phyloP scores from a whole-genome alignment of 2,888 invertebrate species.

The Archaeoteleia sp. region DNA sequence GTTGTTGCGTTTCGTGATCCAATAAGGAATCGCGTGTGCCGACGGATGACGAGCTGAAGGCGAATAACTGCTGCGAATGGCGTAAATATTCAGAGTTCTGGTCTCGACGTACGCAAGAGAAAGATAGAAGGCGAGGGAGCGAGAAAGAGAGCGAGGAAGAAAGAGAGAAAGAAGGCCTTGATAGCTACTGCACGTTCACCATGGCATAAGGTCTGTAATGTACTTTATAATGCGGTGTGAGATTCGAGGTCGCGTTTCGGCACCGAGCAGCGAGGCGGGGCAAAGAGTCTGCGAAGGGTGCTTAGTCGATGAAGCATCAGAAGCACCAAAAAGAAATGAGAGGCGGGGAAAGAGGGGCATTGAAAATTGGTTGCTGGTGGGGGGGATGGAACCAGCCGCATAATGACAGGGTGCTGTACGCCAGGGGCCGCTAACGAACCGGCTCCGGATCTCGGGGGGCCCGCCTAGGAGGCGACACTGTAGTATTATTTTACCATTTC shows the following conservation, averaged over 20 bases:
- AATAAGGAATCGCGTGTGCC: constrained; percentile 52
- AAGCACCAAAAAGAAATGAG: constrained; percentile 36
- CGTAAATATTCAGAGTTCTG: constrained; percentile 46
- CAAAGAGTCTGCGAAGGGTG: constrained; percentile 47
- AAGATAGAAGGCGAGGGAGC: neutral
- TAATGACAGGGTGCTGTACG: constrained; percentile 71
- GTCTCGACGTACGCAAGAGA: constrained; percentile 11
- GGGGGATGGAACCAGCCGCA: constrained; percentile 71
- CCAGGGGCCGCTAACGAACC: constrained; percentile 71
- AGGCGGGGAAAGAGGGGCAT: constrained; percentile 48
- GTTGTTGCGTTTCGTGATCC: constrained; percentile 54
- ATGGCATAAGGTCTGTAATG: constrained; percentile 19
- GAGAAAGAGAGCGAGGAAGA: neutral
- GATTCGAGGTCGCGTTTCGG: constrained; percentile 33
- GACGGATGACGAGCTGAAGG: constrained; percentile 49
- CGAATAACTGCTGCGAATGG: constrained; percentile 50
- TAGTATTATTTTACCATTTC: constrained; percentile 71
- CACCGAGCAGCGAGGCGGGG: constrained; percentile 5
- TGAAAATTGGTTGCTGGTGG: constrained; percentile 66
- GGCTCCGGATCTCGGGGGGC: constrained; percentile 62
- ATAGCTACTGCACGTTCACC: constrained; percentile 45
- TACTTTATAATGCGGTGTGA: constrained; percentile 25
- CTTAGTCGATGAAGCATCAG: constrained; percentile 43
- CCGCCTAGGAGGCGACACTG: constrained; percentile 69
- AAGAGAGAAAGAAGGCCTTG: constrained; percentile 33